Base-by-base conservation (phyloP, 2,797 vertebrate genomes). In the Pteropus rufus region DNA sequence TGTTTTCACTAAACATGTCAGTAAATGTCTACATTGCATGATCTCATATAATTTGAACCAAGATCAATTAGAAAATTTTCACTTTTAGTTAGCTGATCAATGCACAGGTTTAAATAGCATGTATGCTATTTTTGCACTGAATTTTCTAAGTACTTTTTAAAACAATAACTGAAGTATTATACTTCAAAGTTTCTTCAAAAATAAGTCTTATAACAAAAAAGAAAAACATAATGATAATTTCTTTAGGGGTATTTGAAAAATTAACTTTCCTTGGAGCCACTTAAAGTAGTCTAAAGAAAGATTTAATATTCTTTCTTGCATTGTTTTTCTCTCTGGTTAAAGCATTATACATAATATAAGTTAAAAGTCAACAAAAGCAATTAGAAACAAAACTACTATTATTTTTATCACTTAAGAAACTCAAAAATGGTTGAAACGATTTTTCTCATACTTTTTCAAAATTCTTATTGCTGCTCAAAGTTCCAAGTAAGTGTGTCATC, bases 321-420 rank as follows among this genome's bases (percentile, higher is more conserved):
- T 29, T 76, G 24, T 49, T 94, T 92, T n/a, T 44, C 56, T 73
- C 62, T 75, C 41, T 23, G 4, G 44, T 56, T 92, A 92, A 93
- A 92, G 89, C 10, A 52, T 14, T 87, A 82, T 81, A 34, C 14
- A 9, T 75, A 79, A 73, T 70, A 46, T 58, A 49, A 82, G 23
- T 60, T 85, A 84, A 88, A 94, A 93, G 46, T 24, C 94, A 94
- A 91, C 46, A 87, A 93, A 93, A 95, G 41, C 14, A 92, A 72
- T 39, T 52, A 65, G 31, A 52, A 87, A 91, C 83, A 10, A 58
- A 91, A 91, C 75, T 90, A 60, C 58, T 79, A 70, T 84, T 52
- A 89, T 73, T 92, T 69, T 87, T 76, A 49, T 79, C 46, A 79
- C 62, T 91, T 67, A 77, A 69, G n/a, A 52, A 80, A 73, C 9